Conservation (phyloP, 2,888 invertebrate species). For the Prostheceraeus crozeri region DNA sequence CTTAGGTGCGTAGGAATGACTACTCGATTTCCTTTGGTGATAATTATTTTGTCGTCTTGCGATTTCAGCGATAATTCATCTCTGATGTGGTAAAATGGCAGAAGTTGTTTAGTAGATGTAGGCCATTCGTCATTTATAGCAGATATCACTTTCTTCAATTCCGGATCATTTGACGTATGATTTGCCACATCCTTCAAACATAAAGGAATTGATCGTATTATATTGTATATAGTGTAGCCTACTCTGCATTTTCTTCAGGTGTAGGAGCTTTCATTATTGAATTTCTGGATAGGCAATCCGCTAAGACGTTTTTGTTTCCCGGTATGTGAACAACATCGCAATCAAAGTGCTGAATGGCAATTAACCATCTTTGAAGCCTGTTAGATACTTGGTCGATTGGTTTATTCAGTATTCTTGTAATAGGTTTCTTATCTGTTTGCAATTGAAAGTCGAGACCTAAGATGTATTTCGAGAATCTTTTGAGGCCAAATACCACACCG, state of each 20-base stretch:
- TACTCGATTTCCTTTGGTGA: too few relatives aligned
- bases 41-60: too few relatives aligned
- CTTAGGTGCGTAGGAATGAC: too few relatives aligned
- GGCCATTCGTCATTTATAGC: constrained; percentile 2
- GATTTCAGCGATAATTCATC: too few relatives aligned
- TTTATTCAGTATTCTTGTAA: background rate
- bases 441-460: background rate
- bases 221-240: background rate
- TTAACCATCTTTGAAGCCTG: constrained; percentile 19
- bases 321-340: constrained; percentile 7
- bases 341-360: constrained; percentile 13
- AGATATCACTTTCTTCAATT: background rate
- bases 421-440: constrained; percentile 7
- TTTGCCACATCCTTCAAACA: background rate
- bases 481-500: constrained; percentile 5
- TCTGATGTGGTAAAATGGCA: too few relatives aligned
- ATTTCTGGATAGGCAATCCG: constrained; percentile 3
- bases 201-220: background rate
- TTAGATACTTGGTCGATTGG: constrained; percentile 12
- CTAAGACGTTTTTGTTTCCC: constrained; percentile 4
- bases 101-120: too few relatives aligned
- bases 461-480: constrained; percentile 4
- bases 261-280: background rate
- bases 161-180: background rate
- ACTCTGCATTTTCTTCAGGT: background rate